Conservation (phyloP, 2,113 vertebrate genomes). For the Rhea pennata region DNA sequence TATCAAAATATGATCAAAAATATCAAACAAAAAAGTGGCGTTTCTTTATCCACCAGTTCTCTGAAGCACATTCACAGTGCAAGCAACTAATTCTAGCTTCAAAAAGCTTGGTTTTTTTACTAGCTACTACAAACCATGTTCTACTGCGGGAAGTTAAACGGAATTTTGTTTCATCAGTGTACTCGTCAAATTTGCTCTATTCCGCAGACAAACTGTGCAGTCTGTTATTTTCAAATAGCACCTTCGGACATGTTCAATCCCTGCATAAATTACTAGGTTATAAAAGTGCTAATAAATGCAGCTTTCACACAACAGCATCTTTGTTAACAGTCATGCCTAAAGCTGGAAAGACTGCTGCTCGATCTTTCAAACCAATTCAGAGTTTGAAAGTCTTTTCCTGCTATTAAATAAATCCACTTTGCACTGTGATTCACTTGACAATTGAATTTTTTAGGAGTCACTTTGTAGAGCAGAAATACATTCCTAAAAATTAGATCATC, state of each 20-base stretch:
- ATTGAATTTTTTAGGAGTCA: neutral
- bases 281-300: neutral
- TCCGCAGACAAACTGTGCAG: neutral
- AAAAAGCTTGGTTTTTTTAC: neutral
- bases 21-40: neutral
- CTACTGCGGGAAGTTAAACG: neutral
- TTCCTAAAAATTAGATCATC: neutral
- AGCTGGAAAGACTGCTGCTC: neutral
- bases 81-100: neutral
- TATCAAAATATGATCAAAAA: neutral
- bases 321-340: neutral
- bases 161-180: neutral
- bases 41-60: neutral
- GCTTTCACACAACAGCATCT: neutral
- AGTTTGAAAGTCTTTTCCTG: neutral
- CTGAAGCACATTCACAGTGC: neutral
- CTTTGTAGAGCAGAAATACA: slow-evolving; percentile 8
- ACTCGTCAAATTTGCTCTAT: neutral
- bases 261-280: neutral
- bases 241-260: neutral
- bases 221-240: neutral
- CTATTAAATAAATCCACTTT: neutral
- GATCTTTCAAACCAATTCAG: neutral
- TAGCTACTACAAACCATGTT: neutral
- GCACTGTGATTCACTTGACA: neutral